phyloP scores from a whole-genome alignment of 2,113 vertebrate genomes.

The Pimephales promelas region DNA sequence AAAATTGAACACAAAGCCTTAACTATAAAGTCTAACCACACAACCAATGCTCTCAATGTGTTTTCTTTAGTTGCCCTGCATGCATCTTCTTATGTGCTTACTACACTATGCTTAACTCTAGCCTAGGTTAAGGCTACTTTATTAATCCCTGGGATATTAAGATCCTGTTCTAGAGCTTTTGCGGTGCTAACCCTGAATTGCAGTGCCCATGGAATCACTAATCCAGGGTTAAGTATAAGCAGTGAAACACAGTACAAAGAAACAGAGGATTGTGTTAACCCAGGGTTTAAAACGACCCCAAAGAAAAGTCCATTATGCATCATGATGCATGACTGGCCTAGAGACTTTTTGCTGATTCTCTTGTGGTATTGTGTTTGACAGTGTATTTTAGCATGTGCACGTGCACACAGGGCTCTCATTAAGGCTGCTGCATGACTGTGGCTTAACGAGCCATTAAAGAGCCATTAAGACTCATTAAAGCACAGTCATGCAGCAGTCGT shows the following conservation, averaged over 20 bases:
- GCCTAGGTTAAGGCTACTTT: background rate
- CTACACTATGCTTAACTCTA: background rate
- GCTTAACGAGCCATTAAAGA: conserved; percentile 31
- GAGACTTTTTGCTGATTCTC: background rate
- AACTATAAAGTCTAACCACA: background rate
- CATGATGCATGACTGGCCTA: background rate
- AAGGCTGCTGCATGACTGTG: conserved; percentile 31
- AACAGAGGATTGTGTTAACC: background rate
- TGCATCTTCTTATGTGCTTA: background rate
- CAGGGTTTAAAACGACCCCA: background rate
- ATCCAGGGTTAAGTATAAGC: background rate
- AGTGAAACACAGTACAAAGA: background rate
- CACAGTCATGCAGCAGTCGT: conserved; percentile 31
- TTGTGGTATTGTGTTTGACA: conserved; percentile 17
- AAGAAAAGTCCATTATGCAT: background rate
- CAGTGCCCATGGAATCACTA: background rate
- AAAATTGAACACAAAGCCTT: background rate
- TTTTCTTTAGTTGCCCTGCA: background rate
- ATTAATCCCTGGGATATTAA: background rate
- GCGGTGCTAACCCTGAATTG: background rate
- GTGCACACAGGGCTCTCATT: conserved; percentile 4
- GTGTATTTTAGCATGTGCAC: conserved; percentile 15
- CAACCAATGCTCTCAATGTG: background rate
- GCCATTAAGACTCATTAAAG: conserved; percentile 38
- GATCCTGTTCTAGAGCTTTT: background rate